Conservation (phyloP, 2,113 vertebrate species). For the Plectropomus leopardus region DNA sequence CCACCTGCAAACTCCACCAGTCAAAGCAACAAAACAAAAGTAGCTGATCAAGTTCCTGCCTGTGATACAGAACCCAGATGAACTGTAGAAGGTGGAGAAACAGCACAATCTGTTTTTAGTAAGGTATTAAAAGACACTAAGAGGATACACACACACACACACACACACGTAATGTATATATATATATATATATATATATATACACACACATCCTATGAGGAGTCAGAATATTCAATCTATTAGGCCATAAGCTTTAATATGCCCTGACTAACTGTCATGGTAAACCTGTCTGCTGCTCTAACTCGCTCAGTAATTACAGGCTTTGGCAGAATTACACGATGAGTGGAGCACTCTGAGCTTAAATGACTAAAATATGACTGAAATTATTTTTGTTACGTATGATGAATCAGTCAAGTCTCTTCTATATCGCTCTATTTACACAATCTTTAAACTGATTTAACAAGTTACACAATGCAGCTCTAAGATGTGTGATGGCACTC, state of each 20-base stretch:
- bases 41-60: conserved; percentile 43
- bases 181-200: too few relatives aligned
- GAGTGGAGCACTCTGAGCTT: not conserved
- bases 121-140: not conserved
- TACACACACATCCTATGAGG: too few relatives aligned
- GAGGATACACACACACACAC: not conserved
- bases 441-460: not conserved
- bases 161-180: too few relatives aligned
- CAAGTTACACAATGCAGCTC: not conserved
- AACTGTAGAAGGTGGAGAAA: not conserved
- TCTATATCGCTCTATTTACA: not conserved
- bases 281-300: not conserved
- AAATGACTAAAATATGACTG: not conserved
- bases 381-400: not conserved
- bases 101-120: not conserved
- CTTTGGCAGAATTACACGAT: not conserved
- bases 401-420: not conserved
- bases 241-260: not conserved
- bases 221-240: not conserved
- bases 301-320: conserved; percentile 29
- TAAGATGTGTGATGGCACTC: not conserved
- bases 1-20: not conserved
- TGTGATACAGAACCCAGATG: not conserved
- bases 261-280: not conserved
- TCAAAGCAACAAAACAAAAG: conserved; percentile 32